These are phyloP conservation scores for Cotesia vestalis DNA, from an alignment of 1,140 invertebrate genomes.

Conservation along the genomic window DNA sequence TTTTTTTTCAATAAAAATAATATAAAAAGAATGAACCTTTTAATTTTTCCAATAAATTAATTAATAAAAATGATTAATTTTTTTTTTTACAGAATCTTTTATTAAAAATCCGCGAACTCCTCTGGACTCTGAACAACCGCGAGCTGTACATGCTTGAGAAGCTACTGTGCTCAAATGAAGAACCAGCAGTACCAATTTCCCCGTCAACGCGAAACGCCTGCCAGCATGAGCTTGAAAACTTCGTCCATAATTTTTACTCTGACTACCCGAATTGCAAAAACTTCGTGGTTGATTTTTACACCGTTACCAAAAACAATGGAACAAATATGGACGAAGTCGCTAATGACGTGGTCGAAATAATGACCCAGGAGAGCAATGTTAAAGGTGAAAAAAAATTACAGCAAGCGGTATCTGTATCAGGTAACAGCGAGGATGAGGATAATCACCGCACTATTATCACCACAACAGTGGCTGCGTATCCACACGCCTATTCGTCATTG, in stretches of 20 bases:
- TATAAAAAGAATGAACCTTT: too few species aligned
- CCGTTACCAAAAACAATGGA: constrained; percentile 59
- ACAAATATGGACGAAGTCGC: constrained; percentile 62
- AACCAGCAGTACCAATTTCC: constrained; percentile 66
- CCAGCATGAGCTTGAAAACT: constrained; percentile 72
- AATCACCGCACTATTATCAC: too few species aligned
- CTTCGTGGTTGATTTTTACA: constrained; percentile 68
- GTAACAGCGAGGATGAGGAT: neutral
- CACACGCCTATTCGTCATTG: too few species aligned
- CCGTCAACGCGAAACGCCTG: constrained; percentile 54
- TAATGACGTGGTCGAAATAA: constrained; percentile 56
- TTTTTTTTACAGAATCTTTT: constrained; percentile 71
- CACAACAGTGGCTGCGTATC: too few species aligned
- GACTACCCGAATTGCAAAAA: constrained; percentile 76
- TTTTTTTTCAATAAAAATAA: too few species aligned
- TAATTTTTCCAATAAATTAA: neutral
- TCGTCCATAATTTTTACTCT: constrained; percentile 76
- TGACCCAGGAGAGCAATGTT: constrained; percentile 45
- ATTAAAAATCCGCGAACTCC: constrained; percentile 85
- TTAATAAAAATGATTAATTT: too few species aligned
- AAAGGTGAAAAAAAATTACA: constrained; percentile 33
- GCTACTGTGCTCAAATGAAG: constrained; percentile 89
- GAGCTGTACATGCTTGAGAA: constrained; percentile 88
- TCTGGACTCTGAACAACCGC: constrained; percentile 85
- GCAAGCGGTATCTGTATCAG: constrained; percentile 23